A percentile compares a stretch with the other conserved stretches of the same genome.
phyloP scores from a whole-genome alignment of 2,888 invertebrate species.

The Seira musarum region DNA sequence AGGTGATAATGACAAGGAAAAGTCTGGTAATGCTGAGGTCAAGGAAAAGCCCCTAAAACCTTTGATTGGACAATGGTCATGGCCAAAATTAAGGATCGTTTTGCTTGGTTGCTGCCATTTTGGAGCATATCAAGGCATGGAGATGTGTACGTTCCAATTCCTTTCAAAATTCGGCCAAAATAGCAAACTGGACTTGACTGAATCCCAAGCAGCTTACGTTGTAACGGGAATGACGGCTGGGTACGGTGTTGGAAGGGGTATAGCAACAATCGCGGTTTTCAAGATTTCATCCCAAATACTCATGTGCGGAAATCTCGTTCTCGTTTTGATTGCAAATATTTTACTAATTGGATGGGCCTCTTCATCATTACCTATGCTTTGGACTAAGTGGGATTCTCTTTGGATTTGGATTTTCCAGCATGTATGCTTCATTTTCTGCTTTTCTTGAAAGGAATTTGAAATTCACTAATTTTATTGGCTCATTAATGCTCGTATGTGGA shows the following conservation, averaged over 20 bases:
- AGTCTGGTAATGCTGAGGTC: not conserved
- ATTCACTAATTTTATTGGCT: slow-evolving; percentile 46
- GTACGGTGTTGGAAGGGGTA: slow-evolving; percentile 55
- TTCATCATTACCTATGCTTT: slow-evolving; percentile 20
- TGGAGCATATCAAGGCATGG: slow-evolving; percentile 63
- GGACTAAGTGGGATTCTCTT: slow-evolving; percentile 46
- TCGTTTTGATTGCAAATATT: slow-evolving; percentile 34
- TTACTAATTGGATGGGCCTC: slow-evolving; percentile 40
- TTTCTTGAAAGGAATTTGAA: slow-evolving; percentile 45
- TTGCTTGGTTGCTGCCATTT: slow-evolving; percentile 39
- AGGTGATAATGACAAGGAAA: too few species aligned
- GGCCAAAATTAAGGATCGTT: slow-evolving; percentile 31
- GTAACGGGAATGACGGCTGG: slow-evolving; percentile 60
- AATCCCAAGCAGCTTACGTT: slow-evolving; percentile 52
- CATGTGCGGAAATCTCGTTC: slow-evolving; percentile 49
- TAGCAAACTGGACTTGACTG: slow-evolving; percentile 54
- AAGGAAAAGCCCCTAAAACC: not conserved
- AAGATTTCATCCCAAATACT: slow-evolving; percentile 39
- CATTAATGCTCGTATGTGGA: slow-evolving; percentile 36
- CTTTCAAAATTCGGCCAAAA: slow-evolving; percentile 63
- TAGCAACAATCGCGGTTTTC: slow-evolving; percentile 57
- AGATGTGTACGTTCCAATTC: slow-evolving; percentile 64
- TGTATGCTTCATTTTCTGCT: slow-evolving; percentile 40
- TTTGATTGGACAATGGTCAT: slow-evolving; percentile 28
- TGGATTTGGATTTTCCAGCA: slow-evolving; percentile 52